Conservation (phyloP, 2,888 invertebrate species). For the Meteorus cinctellus region DNA sequence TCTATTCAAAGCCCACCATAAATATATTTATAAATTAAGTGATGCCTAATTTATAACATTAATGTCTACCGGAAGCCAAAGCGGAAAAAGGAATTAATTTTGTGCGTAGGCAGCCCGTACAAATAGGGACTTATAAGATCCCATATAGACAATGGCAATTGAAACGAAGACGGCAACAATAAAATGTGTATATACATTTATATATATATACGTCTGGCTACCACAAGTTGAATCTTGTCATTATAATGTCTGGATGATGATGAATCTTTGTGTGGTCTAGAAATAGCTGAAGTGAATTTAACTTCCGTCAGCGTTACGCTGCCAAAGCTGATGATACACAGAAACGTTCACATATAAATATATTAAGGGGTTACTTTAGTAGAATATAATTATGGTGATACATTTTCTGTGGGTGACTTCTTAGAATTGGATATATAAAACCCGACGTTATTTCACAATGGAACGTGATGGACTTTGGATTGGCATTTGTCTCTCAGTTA, state of each 20-base stretch:
- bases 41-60: constrained; percentile 29
- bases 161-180: not conserved
- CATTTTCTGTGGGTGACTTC: not conserved
- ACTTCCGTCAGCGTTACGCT: not conserved
- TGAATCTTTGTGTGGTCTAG: constrained; percentile 7
- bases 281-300: constrained; percentile 11
- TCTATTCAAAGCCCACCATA: not conserved
- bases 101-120: constrained; percentile 33
- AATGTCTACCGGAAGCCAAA: constrained; percentile 40
- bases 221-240: constrained; percentile 3
- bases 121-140: not conserved
- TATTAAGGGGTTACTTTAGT: not conserved
- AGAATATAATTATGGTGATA: constrained; percentile 1
- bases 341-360: not conserved
- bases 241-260: not conserved
- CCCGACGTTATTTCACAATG: not conserved
- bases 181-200: not conserved
- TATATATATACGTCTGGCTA: not conserved
- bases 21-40: not conserved
- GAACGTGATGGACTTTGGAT: constrained; percentile 8
- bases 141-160: constrained; percentile 8
- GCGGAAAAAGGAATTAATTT: constrained; percentile 38
- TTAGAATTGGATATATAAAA: not conserved
- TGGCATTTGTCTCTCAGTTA: constrained; percentile 9
- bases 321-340: not conserved